A percentile compares a stretch with the other conserved stretches of the same genome.
phyloP scores from a whole-genome alignment of 2,888 invertebrate genomes.

The Hylaea fasciaria region DNA sequence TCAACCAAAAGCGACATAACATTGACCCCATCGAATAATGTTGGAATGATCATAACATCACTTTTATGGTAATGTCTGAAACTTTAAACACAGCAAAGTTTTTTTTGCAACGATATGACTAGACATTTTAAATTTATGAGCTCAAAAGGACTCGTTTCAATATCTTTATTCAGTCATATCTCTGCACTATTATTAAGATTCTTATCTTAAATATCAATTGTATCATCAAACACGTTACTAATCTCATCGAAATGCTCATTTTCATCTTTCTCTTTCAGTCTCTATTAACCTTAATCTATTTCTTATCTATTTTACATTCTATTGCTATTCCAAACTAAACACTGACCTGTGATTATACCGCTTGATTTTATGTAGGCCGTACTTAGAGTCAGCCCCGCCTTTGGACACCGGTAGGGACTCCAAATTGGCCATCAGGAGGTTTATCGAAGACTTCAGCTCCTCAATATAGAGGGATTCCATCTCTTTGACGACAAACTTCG shows the following conservation, averaged over 20 bases:
- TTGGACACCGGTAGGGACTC: slow-evolving; percentile 99
- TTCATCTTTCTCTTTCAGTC: not conserved
- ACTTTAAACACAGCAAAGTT: not conserved
- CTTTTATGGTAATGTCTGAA: not conserved
- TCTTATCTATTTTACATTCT: not conserved
- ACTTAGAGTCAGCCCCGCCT: slow-evolving; percentile 98
- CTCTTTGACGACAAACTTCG: slow-evolving; percentile 99
- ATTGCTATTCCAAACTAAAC: not conserved
- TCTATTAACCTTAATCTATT: not conserved
- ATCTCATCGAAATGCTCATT: too few relatives aligned
- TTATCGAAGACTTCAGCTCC: slow-evolving; percentile 98
- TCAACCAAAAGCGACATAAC: slow-evolving; percentile 38
- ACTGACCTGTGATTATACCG: slow-evolving; percentile 98
- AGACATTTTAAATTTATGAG: not conserved
- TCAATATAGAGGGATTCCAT: slow-evolving; percentile 99
- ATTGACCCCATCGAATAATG: slow-evolving; percentile 46
- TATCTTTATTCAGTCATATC: slow-evolving; percentile 3
- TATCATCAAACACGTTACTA: too few relatives aligned
- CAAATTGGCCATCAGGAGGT: slow-evolving; percentile 98
- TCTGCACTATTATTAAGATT: slow-evolving; percentile 10
- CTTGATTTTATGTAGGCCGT: slow-evolving; percentile 98
- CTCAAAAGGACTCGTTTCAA: not conserved
- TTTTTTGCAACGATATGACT: slow-evolving; percentile 16
- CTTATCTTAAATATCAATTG: not conserved
- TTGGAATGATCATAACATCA: slow-evolving; percentile 26